Base-by-base conservation (phyloP, 2,888 invertebrate genomes). In the Cotesia congregata region DNA sequence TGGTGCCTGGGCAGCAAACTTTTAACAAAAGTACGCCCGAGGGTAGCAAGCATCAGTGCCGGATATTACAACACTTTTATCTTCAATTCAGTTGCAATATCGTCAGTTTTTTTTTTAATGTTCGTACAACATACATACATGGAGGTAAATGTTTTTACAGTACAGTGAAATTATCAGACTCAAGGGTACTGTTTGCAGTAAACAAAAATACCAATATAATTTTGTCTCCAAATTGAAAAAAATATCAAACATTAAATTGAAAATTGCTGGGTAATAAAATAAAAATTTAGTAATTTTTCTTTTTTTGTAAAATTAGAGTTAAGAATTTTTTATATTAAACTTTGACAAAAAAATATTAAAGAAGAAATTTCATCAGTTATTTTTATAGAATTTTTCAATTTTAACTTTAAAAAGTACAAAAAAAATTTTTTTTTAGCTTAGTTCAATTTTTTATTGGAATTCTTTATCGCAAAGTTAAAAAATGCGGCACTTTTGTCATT, bases 61-160 rank as follows among this genome's bases (percentile, higher is more conserved):
- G 65, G 65, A 30, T 65, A 65, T 65, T 65, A 30, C 65, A 65
- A 30, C 65, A 65, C 38, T 65, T 65, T 65, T 65, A 65, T 65
- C 38, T 65, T 38, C 38, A 20, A 65, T 30, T 38, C 65, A 65
- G 65, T 30, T 65, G 65, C 65, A 65, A 38, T 30, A 12, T 30
- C 38, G 12, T 20, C 38, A 20, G 6, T 12, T 5, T 62, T 20
- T 15, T 62, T 62, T 62, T 62, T 62, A 17, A 62, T 62, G 6
- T 62, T n/a, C 9, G 60, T n/a, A 60, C 9, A n/a, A 60, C 60
- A 60, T 60, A n/a, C n/a, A n/a, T 5, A 60, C 9, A n/a, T 60
- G n/a, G 62, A 62, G 6, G 20, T 62, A 5, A 62, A 62, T 62
- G 6, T 62, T 62, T 62, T 62, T 5, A 7, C 20, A n/a, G 60